These are phyloP conservation scores for Torymus tubicola DNA, from an alignment of 2,888 invertebrate genomes.

Conservation along the genomic window DNA sequence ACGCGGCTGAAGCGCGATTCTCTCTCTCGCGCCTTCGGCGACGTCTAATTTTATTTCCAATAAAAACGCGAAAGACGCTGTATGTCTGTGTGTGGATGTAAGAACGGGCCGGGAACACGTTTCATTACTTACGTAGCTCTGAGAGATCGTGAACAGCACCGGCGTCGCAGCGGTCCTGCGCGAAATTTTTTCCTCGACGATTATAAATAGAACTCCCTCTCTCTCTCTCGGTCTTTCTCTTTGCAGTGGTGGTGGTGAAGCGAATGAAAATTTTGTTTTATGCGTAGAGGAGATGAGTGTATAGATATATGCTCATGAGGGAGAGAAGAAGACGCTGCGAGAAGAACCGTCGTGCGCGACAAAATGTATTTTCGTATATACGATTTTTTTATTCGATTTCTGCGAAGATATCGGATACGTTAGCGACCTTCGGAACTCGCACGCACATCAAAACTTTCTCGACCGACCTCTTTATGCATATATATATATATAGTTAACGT, in stretches of 20 bases:
- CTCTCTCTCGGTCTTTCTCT: background rate
- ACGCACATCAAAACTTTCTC: background rate
- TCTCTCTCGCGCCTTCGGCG: slow-evolving; percentile 50
- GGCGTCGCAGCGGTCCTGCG: slow-evolving; percentile 10
- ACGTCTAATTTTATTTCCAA: slow-evolving; percentile 60
- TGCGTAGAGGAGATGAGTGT: slow-evolving; percentile 17
- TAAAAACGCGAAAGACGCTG: slow-evolving; percentile 60
- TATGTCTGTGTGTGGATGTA: slow-evolving; percentile 45
- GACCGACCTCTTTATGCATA: slow-evolving; percentile 3
- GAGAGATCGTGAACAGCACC: slow-evolving; percentile 2
- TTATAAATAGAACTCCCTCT: slow-evolving; percentile 49
- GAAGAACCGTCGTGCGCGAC: background rate
- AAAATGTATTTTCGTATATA: slow-evolving; percentile 38
- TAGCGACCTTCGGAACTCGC: background rate
- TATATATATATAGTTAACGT: slow-evolving; percentile 31
- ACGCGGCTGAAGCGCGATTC: slow-evolving; percentile 21
- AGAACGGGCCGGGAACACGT: slow-evolving; percentile 50
- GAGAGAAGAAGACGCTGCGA: background rate
- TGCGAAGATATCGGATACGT: slow-evolving; percentile 33
- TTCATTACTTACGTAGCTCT: slow-evolving; percentile 57
- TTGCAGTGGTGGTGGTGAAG: background rate
- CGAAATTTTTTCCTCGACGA: slow-evolving; percentile 38
- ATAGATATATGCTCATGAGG: background rate
- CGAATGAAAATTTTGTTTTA: slow-evolving; percentile 43
- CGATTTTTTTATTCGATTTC: slow-evolving; percentile 45